Base-by-base conservation (phyloP, 2,113 vertebrate species). In the Phrynocephalus versicolor region DNA sequence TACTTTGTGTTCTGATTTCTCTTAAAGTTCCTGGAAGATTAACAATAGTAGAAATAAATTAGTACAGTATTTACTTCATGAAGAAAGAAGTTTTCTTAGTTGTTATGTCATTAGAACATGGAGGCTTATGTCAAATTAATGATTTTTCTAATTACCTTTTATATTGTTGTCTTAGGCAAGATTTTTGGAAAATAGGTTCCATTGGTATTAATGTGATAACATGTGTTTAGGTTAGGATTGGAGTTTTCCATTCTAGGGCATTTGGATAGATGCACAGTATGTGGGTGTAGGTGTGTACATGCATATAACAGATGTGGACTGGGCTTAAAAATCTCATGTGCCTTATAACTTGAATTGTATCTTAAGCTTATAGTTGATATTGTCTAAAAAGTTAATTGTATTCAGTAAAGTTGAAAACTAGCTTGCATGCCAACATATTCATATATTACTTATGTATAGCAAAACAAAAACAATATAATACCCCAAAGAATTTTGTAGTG, bases 1-100 rank as follows among this genome's bases (percentile, higher is more conserved):
- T 51, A 70, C 41, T 84, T 87, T 84, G 73, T 84, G 45, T 86
- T 81, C 79, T 12, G 16, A 33, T 75, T 79, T 57, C 23, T 41
- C 75, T 21, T 81, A 13, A 89, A n/a, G 57, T 51, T 1, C n/a
- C 3, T 13, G 25, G 21, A 71, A 79, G 33, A 82, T n/a, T 15
- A 80, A 82, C 79, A 23, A 85, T 74, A 83, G 39, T 79, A 13
- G 4, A 76, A 84, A 41, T n/a, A 57, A 10, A 14, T n/a, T n/a
- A n/a, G n/a, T n/a, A n/a, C 87, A 60, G 12, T 88, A 73, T 13
- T 73, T 69, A 83, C 39, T 25, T 84, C 37, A 37, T 30, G 81
- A 51, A 76, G 51, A 69, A 64, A 82, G 84, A 35, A 21, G 35
- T 0, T 60, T 13, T 87, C 60, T 9, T 51, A 64, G 0, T 60